Conservation (phyloP, 2,113 vertebrate species). For the Clarias gariepinus region DNA sequence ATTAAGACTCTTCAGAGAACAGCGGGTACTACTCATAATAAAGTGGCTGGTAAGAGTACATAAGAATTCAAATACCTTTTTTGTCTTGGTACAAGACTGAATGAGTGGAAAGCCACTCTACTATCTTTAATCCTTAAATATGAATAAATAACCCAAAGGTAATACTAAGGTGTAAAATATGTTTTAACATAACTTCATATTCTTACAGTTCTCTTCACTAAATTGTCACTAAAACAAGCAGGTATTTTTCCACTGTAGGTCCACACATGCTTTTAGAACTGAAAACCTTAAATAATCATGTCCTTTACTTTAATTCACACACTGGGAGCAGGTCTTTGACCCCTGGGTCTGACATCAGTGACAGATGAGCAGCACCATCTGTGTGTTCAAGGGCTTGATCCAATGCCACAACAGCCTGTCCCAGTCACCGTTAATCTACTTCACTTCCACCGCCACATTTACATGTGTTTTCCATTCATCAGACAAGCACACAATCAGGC, state of each 20-base stretch:
- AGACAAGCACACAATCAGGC: conserved; percentile 51
- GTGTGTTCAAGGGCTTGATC: conserved; percentile 47
- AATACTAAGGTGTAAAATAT: background rate
- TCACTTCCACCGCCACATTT: conserved; percentile 50
- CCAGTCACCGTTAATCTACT: conserved; percentile 57
- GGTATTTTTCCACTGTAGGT: background rate
- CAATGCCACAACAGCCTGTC: conserved; percentile 47
- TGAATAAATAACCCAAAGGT: background rate
- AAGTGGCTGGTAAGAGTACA: background rate
- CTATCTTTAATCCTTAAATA: background rate
- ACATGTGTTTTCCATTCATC: conserved; percentile 60
- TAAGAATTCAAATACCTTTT: background rate
- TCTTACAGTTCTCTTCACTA: background rate
- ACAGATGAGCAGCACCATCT: conserved; percentile 56
- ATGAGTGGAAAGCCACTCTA: background rate
- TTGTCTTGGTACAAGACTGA: background rate
- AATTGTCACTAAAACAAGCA: background rate
- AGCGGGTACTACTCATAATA: background rate
- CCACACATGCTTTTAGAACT: conserved; percentile 23
- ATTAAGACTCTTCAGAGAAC: background rate
- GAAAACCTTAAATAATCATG: conserved; percentile 36
- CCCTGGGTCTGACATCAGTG: conserved; percentile 50
- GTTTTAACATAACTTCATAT: background rate
- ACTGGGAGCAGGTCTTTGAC: conserved; percentile 34
- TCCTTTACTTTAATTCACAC: conserved; percentile 34